Evolutionary conservation across 2,113 vertebrate genomes (phyloP).

Genomic region (Anas platyrhynchos): DNA sequence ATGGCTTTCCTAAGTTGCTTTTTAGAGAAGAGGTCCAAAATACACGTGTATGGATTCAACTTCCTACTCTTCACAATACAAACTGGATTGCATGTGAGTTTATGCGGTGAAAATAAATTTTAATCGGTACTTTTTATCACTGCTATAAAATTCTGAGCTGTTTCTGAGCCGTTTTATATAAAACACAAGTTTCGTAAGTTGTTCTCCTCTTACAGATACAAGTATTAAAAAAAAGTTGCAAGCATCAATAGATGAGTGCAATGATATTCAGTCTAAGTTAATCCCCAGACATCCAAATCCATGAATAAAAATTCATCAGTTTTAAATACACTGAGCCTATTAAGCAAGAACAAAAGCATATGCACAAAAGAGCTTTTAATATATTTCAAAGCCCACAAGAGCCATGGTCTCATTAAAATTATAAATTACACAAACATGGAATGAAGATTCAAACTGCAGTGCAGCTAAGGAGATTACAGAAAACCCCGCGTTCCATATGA

Average conservation of each 20-base stretch:
- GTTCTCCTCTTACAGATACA: constrained; percentile 47
- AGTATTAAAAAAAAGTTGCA: constrained; percentile 73
- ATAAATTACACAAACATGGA: constrained; percentile 99
- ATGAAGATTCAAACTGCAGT: constrained; percentile 92
- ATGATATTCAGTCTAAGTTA: constrained; percentile 83
- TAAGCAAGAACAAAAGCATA: constrained; percentile 92
- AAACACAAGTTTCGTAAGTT: constrained; percentile 46
- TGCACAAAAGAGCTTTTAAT: constrained; percentile 91
- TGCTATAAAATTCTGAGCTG: background rate
- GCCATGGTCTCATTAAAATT: constrained; percentile 94
- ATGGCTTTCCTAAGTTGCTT: background rate
- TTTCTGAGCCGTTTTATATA: constrained; percentile 11
- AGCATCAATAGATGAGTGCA: constrained; percentile 77
- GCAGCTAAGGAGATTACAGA: constrained; percentile 98
- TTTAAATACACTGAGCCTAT: constrained; percentile 94
- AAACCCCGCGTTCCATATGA: constrained; percentile 95
- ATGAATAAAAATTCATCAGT: constrained; percentile 92
- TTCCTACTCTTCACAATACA: background rate
- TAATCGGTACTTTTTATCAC: constrained; percentile 21
- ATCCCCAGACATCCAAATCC: constrained; percentile 87
- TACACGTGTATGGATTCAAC: background rate
- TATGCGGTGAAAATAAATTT: background rate
- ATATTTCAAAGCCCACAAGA: constrained; percentile 94
- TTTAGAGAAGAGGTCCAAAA: background rate
- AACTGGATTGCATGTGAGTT: background rate